Evolutionary conservation across 2,113 vertebrate genomes (phyloP).

Genomic region (Catharus fuscescens): DNA sequence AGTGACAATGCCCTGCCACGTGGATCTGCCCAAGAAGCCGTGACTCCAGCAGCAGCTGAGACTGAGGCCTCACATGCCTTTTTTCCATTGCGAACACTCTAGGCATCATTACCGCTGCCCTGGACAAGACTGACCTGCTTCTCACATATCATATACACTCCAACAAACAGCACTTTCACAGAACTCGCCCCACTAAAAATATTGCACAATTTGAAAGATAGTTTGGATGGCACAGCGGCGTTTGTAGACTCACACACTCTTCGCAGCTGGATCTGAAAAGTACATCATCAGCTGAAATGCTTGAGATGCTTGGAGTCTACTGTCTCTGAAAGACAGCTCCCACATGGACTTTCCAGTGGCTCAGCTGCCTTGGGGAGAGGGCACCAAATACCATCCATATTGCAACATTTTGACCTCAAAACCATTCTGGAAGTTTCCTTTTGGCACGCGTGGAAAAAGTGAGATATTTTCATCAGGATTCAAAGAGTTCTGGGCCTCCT

Average conservation of each 20-base stretch:
- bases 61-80: background rate
- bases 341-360: background rate
- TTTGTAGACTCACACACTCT: background rate
- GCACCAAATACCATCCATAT: background rate
- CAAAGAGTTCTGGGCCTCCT: background rate
- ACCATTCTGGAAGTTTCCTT: background rate
- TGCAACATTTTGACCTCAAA: background rate
- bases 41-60: background rate
- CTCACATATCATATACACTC: background rate
- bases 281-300: background rate
- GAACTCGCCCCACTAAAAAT: background rate
- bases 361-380: background rate
- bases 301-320: background rate
- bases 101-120: background rate
- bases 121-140: background rate
- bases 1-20: rapidly evolving
- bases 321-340: background rate
- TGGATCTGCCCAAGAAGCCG: background rate
- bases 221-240: background rate
- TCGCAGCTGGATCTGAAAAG: background rate
- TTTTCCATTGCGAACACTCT: background rate
- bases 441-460: rapidly evolving
- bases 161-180: background rate
- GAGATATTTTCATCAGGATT: background rate
- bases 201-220: rapidly evolving